Base-by-base conservation (phyloP, 2,797 vertebrate species). In the Mormyrops boulengeri region DNA sequence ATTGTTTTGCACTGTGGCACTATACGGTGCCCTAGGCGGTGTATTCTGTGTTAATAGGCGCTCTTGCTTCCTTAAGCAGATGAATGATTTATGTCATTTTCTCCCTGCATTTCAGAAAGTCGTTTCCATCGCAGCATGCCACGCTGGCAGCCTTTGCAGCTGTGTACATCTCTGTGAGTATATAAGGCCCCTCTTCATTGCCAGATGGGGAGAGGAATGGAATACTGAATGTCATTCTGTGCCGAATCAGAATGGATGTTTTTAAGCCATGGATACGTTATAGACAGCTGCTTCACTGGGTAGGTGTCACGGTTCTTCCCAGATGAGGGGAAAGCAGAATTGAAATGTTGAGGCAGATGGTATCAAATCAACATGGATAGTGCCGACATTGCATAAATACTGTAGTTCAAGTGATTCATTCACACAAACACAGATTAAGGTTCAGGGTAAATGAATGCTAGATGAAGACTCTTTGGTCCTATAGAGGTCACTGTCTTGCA, bases 91-190 rank as follows among this genome's bases (percentile, higher is more conserved):
- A 19, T 66, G 87, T 52, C 7, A 85, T 88, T 50, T 82, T 84
- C 22, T 88, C 90, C 92, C 95, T 93, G 92, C 90, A 95, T 95
- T 93, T 90, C 93, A 99, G 98, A 93, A 98, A 98, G 91, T 98
- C 98, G 57, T 99, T 99, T 89, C 98, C 98, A 89, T 99, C 98
- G 91, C 97, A 99, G 95, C 98, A 99, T 66, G 98, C 98, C 14
- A 98, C 98, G 41, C 95, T 99, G 88, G 97, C 97, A 92, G 97
- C 98, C 88, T 99, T 98, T 92, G 97, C 98, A 91, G 97, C 98
- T 90, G 98, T 99, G 90, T 99, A 99, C 88, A 95, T 98, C 94
- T 99, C 98, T 88, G 98, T 99, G 95, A 98, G 98, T 97, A 95
- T 91, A 85, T 5, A 1, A 89, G 38, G 12, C 47, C 80, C 80